Evolutionary conservation across 92 coral and sea anemone species (phyloP), one percentile per base, ranked within the genome.

Genomic region (Porites lobata): DNA sequence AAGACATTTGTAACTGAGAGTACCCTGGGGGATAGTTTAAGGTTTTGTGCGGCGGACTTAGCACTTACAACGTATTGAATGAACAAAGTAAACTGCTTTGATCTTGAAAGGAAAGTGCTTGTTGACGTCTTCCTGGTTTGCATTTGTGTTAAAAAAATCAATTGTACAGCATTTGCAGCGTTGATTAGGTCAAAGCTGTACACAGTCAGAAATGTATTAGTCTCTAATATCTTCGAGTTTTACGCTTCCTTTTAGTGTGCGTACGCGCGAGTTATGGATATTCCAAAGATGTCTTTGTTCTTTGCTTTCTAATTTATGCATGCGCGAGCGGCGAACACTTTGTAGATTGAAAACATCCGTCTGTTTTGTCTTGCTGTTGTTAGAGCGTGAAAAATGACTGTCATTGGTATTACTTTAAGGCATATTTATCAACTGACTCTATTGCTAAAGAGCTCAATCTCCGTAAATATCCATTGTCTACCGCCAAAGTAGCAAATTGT

Each of bases 401-500:
- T 24, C 4, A 19, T 63, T 63, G 50, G 64, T 64, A 24, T 17
- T 51, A 5, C 19, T 83, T 17, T 43, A 24, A 26, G 70, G 9
- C 69, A 83, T 18, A 83, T 62, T 63, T 72, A 43, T 21, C n/a
- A 50, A 50, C 65, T 11, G 72, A 24, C 50, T 66, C 63, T 21
- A 11, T 20, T 74, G 24, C 75, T 15, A 47, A 50, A 66, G 7
- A 80, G 54, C 52, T 74, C 52, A 9, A 50, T 58, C 77, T 22
- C 57, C 68, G 58, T 19, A 19, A 62, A 57, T 19, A 4, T 47
- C 87, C 10, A 61, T 73, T 64, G 80, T 83, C 73, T 83, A 71
- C 22, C 78, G 79, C 62, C 22, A 83, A 75, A 83, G 87, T 83
- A 61, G 80, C 80, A 83, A 73, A 83, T 83, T 72, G 87, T 72